Evolutionary conservation across 2,113 vertebrate species (phyloP).

Genomic region (Eubucco bourcierii): DNA sequence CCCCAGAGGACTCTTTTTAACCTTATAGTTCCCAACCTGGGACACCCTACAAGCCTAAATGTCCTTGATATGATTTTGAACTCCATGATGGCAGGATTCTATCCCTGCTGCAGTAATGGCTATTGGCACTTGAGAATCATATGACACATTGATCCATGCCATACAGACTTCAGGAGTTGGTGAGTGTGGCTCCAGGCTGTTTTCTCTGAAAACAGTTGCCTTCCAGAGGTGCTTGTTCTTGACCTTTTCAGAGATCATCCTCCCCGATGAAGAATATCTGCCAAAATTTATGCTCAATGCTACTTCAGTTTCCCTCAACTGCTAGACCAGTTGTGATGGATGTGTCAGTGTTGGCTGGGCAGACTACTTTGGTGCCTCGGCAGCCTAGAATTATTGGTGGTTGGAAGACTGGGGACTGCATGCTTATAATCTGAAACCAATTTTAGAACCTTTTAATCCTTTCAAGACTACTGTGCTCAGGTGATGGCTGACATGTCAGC

Average conservation of each 20-base stretch:
- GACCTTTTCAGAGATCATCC: not conserved
- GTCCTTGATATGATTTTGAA: not conserved
- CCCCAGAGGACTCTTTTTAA: too few relatives aligned
- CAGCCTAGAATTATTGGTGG: not conserved
- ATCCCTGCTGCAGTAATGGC: too few relatives aligned
- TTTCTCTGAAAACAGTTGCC: not conserved
- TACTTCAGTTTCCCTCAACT: not conserved
- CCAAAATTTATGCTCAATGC: not conserved
- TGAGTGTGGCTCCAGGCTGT: not conserved
- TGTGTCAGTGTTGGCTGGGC: not conserved
- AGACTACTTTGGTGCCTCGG: not conserved
- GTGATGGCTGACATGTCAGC: not conserved
- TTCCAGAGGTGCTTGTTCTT: not conserved
- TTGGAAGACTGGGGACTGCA: not conserved
- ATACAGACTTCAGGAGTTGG: not conserved
- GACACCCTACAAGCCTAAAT: not conserved
- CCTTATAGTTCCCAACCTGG: too few relatives aligned
- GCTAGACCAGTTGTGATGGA: not conserved
- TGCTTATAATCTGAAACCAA: not conserved
- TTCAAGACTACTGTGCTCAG: not conserved
- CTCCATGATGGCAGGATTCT: not conserved
- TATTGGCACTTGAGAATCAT: not conserved
- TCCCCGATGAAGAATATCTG: not conserved
- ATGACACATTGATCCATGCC: not conserved
- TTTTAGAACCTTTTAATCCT: not conserved